Percentiles rank a stretch among this genome's conserved stretches.
These are phyloP conservation scores for Avahi laniger DNA, from an alignment of 2,797 vertebrate species.

Conservation along the genomic window DNA sequence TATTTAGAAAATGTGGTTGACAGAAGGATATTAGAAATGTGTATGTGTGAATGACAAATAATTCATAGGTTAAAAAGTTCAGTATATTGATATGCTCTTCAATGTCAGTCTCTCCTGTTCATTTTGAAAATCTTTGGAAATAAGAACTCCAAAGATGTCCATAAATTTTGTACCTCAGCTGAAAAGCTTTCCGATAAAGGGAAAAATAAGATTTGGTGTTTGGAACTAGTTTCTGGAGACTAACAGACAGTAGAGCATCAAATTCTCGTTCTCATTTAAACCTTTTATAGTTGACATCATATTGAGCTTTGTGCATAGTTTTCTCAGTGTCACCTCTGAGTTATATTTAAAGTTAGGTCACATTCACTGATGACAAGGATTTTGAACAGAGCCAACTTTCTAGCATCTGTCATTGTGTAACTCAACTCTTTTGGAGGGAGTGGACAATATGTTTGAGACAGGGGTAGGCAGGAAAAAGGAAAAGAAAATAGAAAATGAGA, in stretches of 20 bases:
- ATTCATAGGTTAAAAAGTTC: not conserved
- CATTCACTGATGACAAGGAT: not conserved
- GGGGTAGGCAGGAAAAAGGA: not conserved
- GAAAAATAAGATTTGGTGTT: not conserved
- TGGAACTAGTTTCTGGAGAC: not conserved
- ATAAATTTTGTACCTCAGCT: not conserved
- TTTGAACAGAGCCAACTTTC: not conserved
- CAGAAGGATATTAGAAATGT: not conserved
- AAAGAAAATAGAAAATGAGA: not conserved
- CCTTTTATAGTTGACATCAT: not conserved
- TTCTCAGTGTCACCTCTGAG: not conserved
- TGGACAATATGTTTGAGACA: not conserved
- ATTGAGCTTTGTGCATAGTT: not conserved
- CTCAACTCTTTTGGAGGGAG: not conserved
- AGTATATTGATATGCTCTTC: not conserved
- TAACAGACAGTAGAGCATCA: not conserved
- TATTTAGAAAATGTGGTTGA: not conserved
- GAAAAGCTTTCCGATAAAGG: not conserved
- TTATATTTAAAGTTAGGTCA: not conserved
- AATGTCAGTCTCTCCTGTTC: not conserved
- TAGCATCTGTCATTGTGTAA: not conserved
- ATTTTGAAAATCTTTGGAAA: constrained; percentile 38
- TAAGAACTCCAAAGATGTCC: not conserved
- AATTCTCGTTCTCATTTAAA: not conserved
- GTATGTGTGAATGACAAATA: not conserved